Conservation (phyloP, 2,113 vertebrate species). For the Setophaga coronata region DNA sequence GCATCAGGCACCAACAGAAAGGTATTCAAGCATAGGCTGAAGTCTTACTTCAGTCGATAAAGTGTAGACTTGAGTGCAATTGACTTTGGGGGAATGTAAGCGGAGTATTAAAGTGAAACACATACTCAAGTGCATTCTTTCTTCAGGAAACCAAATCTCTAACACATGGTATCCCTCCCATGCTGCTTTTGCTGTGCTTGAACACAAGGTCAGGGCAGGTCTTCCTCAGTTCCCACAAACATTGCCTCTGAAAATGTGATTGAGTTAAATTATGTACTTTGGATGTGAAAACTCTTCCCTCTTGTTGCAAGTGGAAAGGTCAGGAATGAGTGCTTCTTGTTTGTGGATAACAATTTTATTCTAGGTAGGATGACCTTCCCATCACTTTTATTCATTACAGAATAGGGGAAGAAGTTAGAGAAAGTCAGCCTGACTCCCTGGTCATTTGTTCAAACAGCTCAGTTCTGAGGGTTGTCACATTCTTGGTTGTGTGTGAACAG, state of each 20-base stretch:
- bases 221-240: neutral
- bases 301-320: neutral
- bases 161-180: neutral
- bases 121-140: constrained; percentile 8
- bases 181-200: neutral
- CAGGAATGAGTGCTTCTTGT: neutral
- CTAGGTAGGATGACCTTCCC: neutral
- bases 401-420: neutral
- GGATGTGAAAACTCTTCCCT: neutral
- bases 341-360: neutral
- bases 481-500: neutral
- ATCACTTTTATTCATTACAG: neutral
- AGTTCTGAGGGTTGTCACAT: neutral
- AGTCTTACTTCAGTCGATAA: constrained; percentile 21
- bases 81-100: constrained; percentile 21
- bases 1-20: constrained; percentile 54
- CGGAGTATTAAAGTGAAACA: neutral
- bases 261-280: neutral
- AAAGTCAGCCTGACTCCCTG: neutral
- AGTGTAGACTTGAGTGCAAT: neutral
- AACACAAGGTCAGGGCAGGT: neutral
- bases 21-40: constrained; percentile 31
- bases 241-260: neutral
- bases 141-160: constrained; percentile 10
- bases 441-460: neutral